Evolutionary conservation across 2,888 invertebrate genomes (phyloP).

Genomic region (Trissoscelio sp.): DNA sequence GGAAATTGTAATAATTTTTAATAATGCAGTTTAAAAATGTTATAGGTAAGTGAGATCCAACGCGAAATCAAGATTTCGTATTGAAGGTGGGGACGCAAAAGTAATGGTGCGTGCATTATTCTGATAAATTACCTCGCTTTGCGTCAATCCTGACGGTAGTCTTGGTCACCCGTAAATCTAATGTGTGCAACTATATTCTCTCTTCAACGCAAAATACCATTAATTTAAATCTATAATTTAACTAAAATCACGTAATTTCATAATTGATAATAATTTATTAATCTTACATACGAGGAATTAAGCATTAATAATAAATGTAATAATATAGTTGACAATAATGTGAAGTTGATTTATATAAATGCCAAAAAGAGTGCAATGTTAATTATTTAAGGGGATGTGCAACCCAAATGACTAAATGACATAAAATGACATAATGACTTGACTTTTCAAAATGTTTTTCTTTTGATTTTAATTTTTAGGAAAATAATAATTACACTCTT

Average conservation of each 20-base stretch:
- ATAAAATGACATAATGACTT: too few relatives aligned
- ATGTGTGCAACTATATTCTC: conserved; percentile 44
- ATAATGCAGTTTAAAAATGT: conserved; percentile 7
- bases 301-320: too few relatives aligned
- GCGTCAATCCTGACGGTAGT: conserved; percentile 81
- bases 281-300: too few relatives aligned
- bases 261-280: too few relatives aligned
- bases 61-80: conserved; percentile 80
- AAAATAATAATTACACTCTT: too few relatives aligned
- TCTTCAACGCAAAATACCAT: conserved; percentile 27
- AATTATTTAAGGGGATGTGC: too few relatives aligned
- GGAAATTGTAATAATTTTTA: conserved; percentile 11
- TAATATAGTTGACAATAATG: too few relatives aligned
- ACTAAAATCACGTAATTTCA: background rate
- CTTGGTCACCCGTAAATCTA: conserved; percentile 74
- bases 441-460: too few relatives aligned
- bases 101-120: conserved; percentile 83
- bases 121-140: conserved; percentile 81
- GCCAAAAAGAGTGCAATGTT: too few relatives aligned
- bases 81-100: conserved; percentile 79
- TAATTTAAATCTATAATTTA: conserved; percentile 38
- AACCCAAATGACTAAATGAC: too few relatives aligned
- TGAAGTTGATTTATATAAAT: too few relatives aligned
- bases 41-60: conserved; percentile 62
- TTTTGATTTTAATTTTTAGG: too few relatives aligned